phyloP scores from a whole-genome alignment of 2,888 invertebrate species.

The Drosophila algonquin region DNA sequence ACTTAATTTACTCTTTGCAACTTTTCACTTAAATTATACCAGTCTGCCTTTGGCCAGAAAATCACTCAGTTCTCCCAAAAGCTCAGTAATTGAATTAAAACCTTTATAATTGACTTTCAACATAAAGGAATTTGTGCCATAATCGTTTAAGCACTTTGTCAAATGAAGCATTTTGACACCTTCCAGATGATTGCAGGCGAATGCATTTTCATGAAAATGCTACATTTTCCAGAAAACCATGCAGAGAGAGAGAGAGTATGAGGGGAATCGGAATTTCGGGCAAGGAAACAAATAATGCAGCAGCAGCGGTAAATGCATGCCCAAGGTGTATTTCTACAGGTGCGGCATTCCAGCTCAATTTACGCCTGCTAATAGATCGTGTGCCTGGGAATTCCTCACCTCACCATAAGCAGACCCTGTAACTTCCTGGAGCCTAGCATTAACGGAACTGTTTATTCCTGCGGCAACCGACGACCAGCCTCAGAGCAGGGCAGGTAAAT shows the following conservation, averaged over 20 bases:
- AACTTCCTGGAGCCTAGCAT: not conserved
- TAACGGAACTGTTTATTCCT: not conserved
- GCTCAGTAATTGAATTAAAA: not conserved
- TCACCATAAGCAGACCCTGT: no score
- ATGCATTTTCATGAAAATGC: not conserved
- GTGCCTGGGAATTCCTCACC: no score
- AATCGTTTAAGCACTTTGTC: constrained; percentile 1
- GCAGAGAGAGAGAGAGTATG: not conserved
- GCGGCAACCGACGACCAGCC: not conserved
- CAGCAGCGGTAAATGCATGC: not conserved
- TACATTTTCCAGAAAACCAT: not conserved
- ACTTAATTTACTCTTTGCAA: not conserved
- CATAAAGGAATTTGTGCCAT: not conserved
- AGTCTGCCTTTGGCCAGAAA: not conserved
- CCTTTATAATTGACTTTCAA: not conserved
- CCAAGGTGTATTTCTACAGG: not conserved
- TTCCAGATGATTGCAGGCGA: not conserved
- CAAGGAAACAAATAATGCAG: not conserved
- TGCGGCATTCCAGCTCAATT: not conserved
- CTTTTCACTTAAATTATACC: not conserved
- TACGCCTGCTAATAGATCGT: no score
- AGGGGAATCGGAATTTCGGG: not conserved
- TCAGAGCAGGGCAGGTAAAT: not conserved
- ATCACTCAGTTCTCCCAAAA: not conserved
- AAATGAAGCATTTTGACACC: constrained; percentile 4